Evolutionary conservation across 2,113 vertebrate genomes (phyloP).

Genomic region (Dendropsophus ebraccatus): DNA sequence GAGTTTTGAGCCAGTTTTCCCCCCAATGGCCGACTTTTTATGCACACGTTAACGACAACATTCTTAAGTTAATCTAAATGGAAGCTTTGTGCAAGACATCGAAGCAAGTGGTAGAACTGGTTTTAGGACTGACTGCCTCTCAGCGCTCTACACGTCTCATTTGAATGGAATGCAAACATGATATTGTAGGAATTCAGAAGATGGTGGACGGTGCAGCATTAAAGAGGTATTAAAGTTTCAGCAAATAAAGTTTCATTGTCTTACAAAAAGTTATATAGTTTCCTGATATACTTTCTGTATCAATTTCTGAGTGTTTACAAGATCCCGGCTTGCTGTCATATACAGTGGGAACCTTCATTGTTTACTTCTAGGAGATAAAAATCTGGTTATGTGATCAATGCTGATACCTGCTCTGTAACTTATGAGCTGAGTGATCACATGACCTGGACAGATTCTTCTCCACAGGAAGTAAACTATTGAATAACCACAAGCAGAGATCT

Average conservation of each 20-base stretch:
- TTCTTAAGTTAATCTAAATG: constrained; percentile 18
- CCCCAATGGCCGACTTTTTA: background rate
- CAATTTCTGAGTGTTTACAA: too few relatives aligned
- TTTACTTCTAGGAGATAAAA: too few relatives aligned
- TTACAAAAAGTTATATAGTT: background rate
- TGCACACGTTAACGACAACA: background rate
- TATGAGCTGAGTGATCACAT: too few relatives aligned
- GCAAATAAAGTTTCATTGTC: background rate
- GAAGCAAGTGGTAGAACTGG: constrained; percentile 36
- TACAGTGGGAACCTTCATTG: too few relatives aligned
- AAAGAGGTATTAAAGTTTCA: background rate
- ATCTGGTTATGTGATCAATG: too few relatives aligned
- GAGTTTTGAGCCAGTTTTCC: background rate
- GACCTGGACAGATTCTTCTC: too few relatives aligned
- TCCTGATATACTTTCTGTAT: too few relatives aligned
- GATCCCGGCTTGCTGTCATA: too few relatives aligned
- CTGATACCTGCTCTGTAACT: too few relatives aligned
- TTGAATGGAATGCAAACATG: constrained; percentile 38
- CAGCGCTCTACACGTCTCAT: constrained; percentile 12
- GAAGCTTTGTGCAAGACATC: constrained; percentile 16
- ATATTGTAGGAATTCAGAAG: constrained; percentile 1
- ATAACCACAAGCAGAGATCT: too few relatives aligned
- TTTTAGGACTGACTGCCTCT: constrained; percentile 16
- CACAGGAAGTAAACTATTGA: too few relatives aligned
- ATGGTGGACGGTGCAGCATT: background rate